These are phyloP conservation scores for Grus americana DNA, from an alignment of 2,113 vertebrate species.

Conservation along the genomic window DNA sequence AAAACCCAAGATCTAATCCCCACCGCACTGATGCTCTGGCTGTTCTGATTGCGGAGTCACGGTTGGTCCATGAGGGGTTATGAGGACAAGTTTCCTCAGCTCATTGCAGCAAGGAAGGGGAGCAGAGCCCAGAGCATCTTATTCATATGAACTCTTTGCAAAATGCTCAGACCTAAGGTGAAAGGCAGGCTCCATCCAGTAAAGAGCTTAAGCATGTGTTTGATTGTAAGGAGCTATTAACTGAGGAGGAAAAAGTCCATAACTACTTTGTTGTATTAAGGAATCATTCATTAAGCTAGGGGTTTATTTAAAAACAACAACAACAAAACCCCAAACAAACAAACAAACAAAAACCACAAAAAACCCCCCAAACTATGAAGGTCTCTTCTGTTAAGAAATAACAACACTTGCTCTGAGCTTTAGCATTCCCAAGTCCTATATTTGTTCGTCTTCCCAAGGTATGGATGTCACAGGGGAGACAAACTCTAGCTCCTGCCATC, in stretches of 20 bases:
- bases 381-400: not conserved
- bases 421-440: not conserved
- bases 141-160: not conserved
- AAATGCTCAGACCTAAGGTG: not conserved
- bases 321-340: too few species aligned
- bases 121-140: not conserved
- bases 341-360: too few species aligned
- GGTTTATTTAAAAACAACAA: not conserved
- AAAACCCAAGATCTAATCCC: not conserved
- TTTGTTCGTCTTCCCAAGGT: not conserved
- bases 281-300: not conserved
- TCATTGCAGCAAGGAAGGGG: not conserved
- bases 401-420: not conserved
- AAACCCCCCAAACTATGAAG: not conserved
- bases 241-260: not conserved
- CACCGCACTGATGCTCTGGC: not conserved
- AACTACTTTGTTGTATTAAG: not conserved
- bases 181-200: not conserved
- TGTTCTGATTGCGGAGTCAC: not conserved
- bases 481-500: not conserved
- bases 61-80: not conserved
- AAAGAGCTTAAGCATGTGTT: not conserved
- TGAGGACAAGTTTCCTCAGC: not conserved
- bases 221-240: not conserved
- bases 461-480: not conserved